Percentiles rank a stretch among this genome's conserved stretches.
Conservation (phyloP, 1,140 invertebrate species). For the Drosophila rhopaloa region DNA sequence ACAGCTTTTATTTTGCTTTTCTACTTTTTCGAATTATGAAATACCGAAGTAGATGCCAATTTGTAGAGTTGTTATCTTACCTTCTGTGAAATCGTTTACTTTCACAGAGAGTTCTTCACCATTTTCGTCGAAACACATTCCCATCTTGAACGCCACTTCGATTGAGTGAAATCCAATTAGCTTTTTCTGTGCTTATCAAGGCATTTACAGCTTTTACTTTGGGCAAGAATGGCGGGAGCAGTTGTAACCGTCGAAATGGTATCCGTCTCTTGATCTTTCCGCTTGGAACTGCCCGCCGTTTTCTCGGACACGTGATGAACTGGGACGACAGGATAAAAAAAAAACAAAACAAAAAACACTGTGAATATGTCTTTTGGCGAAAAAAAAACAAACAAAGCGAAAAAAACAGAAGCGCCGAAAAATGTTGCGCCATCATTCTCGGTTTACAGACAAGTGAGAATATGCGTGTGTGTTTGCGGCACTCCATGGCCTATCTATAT, state of each 20-base stretch:
- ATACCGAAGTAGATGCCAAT: not conserved
- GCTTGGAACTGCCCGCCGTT: constrained; percentile 29
- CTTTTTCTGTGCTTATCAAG: constrained; percentile 70
- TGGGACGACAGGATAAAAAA: constrained; percentile 20
- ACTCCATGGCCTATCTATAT: constrained; percentile 28
- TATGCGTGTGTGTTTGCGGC: constrained; percentile 18
- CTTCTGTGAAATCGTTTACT: constrained; percentile 3
- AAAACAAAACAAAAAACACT: constrained; percentile 10
- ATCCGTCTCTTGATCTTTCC: constrained; percentile 69
- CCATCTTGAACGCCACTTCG: constrained; percentile 10
- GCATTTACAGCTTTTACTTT: constrained; percentile 51
- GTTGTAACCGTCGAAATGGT: constrained; percentile 54
- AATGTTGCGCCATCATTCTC: constrained; percentile 54
- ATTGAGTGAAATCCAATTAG: constrained; percentile 76
- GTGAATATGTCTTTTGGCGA: constrained; percentile 18
- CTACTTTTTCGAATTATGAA: constrained; percentile 5
- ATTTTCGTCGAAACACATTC: not conserved
- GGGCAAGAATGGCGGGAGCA: constrained; percentile 27
- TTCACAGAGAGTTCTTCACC: constrained; percentile 4
- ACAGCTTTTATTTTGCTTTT: not conserved
- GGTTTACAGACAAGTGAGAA: constrained; percentile 52
- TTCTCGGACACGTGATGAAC: constrained; percentile 64
- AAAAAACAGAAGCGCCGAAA: constrained; percentile 14
- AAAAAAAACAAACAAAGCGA: constrained; percentile 2
- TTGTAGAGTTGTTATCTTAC: constrained; percentile 10